Evolutionary conservation across 2,888 invertebrate species (phyloP).

Genomic region (Seira sanloemensis): DNA sequence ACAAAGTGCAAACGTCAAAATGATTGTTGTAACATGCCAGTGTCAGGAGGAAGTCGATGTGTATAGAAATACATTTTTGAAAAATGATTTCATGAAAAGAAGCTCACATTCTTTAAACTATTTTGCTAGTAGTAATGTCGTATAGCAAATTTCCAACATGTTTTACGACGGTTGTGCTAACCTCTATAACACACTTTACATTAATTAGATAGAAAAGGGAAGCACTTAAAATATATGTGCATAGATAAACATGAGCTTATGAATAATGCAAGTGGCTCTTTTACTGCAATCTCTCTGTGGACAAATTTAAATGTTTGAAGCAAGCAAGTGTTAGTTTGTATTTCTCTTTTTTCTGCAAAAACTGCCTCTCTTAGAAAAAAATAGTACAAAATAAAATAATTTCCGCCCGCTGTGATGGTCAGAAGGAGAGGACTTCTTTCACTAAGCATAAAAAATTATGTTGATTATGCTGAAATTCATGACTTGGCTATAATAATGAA

Average conservation of each 20-base stretch:
- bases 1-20: constrained; percentile 20
- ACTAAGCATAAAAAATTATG: not conserved
- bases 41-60: constrained; percentile 40
- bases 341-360: not conserved
- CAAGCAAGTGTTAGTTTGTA: not conserved
- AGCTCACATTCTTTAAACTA: not conserved
- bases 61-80: constrained; percentile 20
- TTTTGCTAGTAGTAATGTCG: not conserved
- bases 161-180: constrained; percentile 39
- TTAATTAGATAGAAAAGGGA: constrained; percentile 7
- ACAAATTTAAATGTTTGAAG: not conserved
- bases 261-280: constrained; percentile 31
- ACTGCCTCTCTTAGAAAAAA: constrained; percentile 5
- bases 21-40: constrained; percentile 28
- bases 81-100: constrained; percentile 8
- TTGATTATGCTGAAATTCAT: constrained; percentile 36
- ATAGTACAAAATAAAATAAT: constrained; percentile 52
- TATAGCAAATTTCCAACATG: constrained; percentile 25
- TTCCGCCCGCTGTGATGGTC: constrained; percentile 61
- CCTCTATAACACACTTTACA: constrained; percentile 12
- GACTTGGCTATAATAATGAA: constrained; percentile 51
- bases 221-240: constrained; percentile 46
- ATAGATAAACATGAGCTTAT: constrained; percentile 35
- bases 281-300: not conserved
- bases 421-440: constrained; percentile 20